A percentile compares a stretch with the other conserved stretches of the same genome.
These are phyloP conservation scores for Enteromius fasciolatus DNA, from an alignment of 2,797 vertebrate genomes.

Conservation along the genomic window DNA sequence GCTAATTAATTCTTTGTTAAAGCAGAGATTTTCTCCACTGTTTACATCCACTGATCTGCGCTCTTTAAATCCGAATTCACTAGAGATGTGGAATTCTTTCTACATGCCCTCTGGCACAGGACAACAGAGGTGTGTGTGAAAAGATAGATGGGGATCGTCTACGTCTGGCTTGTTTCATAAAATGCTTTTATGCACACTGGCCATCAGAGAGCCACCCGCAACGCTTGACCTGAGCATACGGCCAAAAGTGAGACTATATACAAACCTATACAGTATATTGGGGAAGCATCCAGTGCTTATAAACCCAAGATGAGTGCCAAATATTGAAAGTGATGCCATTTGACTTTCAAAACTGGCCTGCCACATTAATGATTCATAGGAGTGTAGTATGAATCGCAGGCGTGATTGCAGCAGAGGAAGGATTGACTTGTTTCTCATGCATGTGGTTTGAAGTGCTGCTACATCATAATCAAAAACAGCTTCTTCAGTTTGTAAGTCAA, in stretches of 20 bases:
- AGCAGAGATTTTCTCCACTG: conserved; percentile 1
- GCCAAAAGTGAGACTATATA: conserved; percentile 2
- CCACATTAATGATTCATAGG: conserved; percentile 27
- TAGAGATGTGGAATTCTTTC: neutral
- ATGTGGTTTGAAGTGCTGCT: conserved; percentile 13
- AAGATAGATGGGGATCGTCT: conserved; percentile 2
- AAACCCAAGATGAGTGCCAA: conserved; percentile 31
- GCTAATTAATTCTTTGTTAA: neutral
- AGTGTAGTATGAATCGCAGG: neutral
- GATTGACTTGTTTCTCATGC: conserved; percentile 14
- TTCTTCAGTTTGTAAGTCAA: conserved; percentile 10
- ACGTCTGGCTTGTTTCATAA: conserved; percentile 1
- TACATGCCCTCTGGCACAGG: conserved; percentile 4
- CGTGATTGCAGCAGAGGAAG: conserved; percentile 7
- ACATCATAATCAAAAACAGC: conserved; percentile 14
- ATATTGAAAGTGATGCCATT: conserved; percentile 23
- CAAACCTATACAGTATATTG: conserved; percentile 13
- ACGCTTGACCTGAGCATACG: neutral
- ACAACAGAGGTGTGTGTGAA: conserved; percentile 2
- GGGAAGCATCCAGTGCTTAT: conserved; percentile 21
- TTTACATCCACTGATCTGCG: neutral
- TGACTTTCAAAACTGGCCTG: conserved; percentile 41
- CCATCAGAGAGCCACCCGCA: neutral
- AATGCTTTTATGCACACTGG: conserved; percentile 23
- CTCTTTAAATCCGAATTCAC: neutral